Evolutionary conservation across 1,140 invertebrate genomes (phyloP), one percentile per base, ranked within the genome.

Genomic region (Zelostemma sp.): DNA sequence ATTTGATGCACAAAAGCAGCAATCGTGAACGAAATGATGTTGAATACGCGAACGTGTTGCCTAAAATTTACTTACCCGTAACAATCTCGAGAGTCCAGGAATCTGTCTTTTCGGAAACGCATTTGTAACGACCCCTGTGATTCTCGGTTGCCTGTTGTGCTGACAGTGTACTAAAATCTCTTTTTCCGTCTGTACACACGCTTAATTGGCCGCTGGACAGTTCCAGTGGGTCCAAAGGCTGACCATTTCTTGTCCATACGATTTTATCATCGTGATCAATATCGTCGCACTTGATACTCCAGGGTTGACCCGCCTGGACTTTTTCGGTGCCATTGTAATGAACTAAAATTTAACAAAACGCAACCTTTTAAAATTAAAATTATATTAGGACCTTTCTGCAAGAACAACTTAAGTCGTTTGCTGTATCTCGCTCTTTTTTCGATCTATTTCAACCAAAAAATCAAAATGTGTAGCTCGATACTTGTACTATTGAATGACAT

Each of bases 91-190:
- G 75, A 50, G 76, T 76, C 18, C 74, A 77, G 21, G 41, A 61
- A 0, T 73, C 74, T 60, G 61, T 48, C 54, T 69, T 58, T 45
- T 68, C 64, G 8, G 71, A 48, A 6, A 74, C 68, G 71, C 83
- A 85, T 49, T 77, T 80, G 71, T 85, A 85, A 40, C 68, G 65
- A 25, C 83, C 83, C 14, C 80, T 79, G 54, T 85, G 83, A 19
- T 8, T 69, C 19, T 79, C 80, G n/a, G 66, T 74, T 1, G 79
- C 80, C 5, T 63, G 40, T 9, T 45, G 50, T 4, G 73, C 72
- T 16, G 54, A 38, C 1, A 84, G 61, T 3, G 43, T 67, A 58
- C 80, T 82, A 12, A n/a, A n/a, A n/a, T n/a, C n/a, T n/a, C n/a
- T n/a, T n/a, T n/a, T n/a, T n/a, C n/a, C n/a, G n/a, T 9, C 71